Base-by-base conservation (phyloP, 2,888 invertebrate species). In the Thecocarcelia acutangulata region DNA sequence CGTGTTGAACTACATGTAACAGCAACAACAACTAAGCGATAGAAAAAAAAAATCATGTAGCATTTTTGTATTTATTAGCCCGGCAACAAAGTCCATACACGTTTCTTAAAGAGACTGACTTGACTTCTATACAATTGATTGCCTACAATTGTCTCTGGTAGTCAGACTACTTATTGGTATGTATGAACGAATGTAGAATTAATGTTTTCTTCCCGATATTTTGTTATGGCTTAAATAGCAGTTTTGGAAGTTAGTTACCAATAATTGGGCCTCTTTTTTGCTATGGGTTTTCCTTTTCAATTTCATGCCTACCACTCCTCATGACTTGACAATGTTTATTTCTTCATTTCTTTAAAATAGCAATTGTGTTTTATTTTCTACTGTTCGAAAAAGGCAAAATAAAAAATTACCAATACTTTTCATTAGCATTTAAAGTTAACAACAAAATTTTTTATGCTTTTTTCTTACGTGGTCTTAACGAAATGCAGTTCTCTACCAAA, bases 261-360 rank as follows among this genome's bases (percentile, higher is more conserved):
- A 76, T 80, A 80, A 76, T 80, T 80, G 72, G 72, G 74, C 37
- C 63, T 80, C 48, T 79, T 79, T 79, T 79, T 73, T 79, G 73
- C 63, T 56, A 56, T 28, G 73, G 73, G 17, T 80, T 75, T 75
- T 64, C 56, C 73, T 66, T 73, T 63, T 46, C 64, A 74, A 64
- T 63, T 56, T 68, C 37, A 68, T 75, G 69, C 56, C 80, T 58
- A 66, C 75, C 75, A 70, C 80, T 64, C 74, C 75, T 64, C 63
- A 24, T 64, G 44, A 42, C 50, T 46, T 64, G 75, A 59, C 69
- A 42, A 9, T 21, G 19, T 58, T 37, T 15, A 15, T 54, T 19
- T 50, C 13, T 58, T 40, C 12, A 12, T 52, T 69, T 50, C 48
- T 33, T 12, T 48, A 33, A 33, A 33, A 33, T 33, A 33, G n/a